A percentile compares a stretch with the other conserved stretches of the same genome.
phyloP scores from a whole-genome alignment of 2,797 vertebrate species.

The Podarcis siculus region DNA sequence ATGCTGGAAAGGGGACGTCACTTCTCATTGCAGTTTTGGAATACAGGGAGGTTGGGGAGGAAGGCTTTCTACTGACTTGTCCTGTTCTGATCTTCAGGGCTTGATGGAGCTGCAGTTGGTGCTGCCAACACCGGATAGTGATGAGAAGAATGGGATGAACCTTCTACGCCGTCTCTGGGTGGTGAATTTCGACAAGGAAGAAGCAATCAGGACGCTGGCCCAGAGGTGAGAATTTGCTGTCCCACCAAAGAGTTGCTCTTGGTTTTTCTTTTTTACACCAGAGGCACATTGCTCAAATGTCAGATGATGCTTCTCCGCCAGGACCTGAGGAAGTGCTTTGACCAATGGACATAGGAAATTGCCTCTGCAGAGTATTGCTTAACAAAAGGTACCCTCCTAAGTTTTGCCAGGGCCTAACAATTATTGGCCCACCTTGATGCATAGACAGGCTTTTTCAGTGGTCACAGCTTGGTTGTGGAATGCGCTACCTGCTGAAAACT shows the following conservation, averaged over 20 bases:
- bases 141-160: constrained; percentile 88
- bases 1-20: too few species aligned
- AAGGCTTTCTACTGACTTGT: not conserved
- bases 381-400: too few species aligned
- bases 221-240: constrained; percentile 82
- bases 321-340: not conserved
- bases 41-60: too few species aligned
- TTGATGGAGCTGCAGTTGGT: constrained; percentile 94
- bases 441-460: too few species aligned
- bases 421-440: too few species aligned
- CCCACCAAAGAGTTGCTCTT: accelerated
- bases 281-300: not conserved
- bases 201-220: constrained; percentile 87
- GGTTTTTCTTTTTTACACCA: not conserved
- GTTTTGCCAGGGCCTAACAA: too few species aligned
- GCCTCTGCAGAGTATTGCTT: not conserved
- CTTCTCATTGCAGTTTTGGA: too few species aligned
- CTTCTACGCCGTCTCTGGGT: constrained; percentile 94
- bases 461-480: too few species aligned
- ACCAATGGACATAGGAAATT: not conserved
- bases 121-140: constrained; percentile 87
- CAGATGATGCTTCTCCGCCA: not conserved
- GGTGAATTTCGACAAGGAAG: constrained; percentile 92
- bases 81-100: constrained; percentile 76
- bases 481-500: not conserved